Conservation (phyloP, 2,797 vertebrate genomes). For the Cynodonichthys magdalenae region DNA sequence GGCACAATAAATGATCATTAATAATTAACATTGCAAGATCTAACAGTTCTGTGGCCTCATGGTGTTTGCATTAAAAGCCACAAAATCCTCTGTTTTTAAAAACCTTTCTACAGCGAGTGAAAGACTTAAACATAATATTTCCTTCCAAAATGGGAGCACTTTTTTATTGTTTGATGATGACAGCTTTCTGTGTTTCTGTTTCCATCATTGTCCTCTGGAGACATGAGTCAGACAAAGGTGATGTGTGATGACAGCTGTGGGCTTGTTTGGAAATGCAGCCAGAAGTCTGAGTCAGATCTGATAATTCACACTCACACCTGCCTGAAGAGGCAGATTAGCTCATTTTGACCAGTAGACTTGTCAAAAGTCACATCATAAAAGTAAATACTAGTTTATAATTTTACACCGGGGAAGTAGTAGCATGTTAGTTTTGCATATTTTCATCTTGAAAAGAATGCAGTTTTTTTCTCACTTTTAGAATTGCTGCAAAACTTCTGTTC, state of each 20-base stretch:
- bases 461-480: too few relatives aligned
- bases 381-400: background rate
- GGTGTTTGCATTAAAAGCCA: background rate
- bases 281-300: background rate
- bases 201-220: background rate
- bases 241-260: conserved; percentile 9
- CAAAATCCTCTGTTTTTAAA: background rate
- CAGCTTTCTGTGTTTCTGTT: conserved; percentile 11
- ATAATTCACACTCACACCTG: background rate
- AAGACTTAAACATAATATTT: background rate
- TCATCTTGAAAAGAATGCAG: background rate
- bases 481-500: too few relatives aligned
- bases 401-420: background rate
- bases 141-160: conserved; percentile 1
- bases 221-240: conserved; percentile 8
- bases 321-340: background rate
- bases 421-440: background rate
- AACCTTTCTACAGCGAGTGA: background rate
- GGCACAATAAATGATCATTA: background rate
- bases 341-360: background rate
- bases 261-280: conserved; percentile 11
- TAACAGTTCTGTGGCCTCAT: background rate
- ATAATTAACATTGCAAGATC: background rate
- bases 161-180: conserved; percentile 7
- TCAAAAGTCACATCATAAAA: background rate